Evolutionary conservation across 2,888 invertebrate genomes (phyloP), one percentile per base, ranked within the genome.

Genomic region (Pammene fasciana): DNA sequence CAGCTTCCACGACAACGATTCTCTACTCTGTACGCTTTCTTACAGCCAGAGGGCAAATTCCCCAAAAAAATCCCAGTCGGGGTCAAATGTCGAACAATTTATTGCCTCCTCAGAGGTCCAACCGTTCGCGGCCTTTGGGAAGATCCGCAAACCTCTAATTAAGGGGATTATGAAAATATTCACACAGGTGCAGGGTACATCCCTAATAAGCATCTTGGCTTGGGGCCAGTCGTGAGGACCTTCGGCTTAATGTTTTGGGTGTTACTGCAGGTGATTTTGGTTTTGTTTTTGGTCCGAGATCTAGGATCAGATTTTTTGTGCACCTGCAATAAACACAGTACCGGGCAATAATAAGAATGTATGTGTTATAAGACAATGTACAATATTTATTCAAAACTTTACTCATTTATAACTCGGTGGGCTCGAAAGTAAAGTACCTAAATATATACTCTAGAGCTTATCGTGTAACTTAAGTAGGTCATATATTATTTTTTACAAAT

Each of bases 11-110:
- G 26, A 46, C 14, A 16, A 26, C 18, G 9, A 36, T 45, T 65
- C 64, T 70, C 77, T 86, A 83, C 83, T 84, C 84, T 86, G 82
- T 87, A 81, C 75, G 76, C 82, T 82, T 80, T 79, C 84, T 84
- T 82, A 82, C 82, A 80, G 87, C 90, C 88, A 73, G 82, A 86
- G 85, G 92, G 92, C 88, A 80, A 88, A 89, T 87, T 87, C 88
- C 86, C 87, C 85, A 88, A 92, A 82, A 67, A 89, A 86, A 88
- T 86, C 81, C 82, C 79, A 82, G 83, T 79, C 78, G 76, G 83
- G 92, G 92, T 92, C 92, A 92, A 92, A 92, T 88, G 92, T 92
- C 92, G 92, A 92, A 87, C 85, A 90, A 92, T 92, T 92, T 92
- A 92, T 92, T 86, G 90, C 90, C 90, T 86, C 90, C 80, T 85